Base-by-base conservation (phyloP, 2,797 vertebrate species). In the Limosa lapponica region DNA sequence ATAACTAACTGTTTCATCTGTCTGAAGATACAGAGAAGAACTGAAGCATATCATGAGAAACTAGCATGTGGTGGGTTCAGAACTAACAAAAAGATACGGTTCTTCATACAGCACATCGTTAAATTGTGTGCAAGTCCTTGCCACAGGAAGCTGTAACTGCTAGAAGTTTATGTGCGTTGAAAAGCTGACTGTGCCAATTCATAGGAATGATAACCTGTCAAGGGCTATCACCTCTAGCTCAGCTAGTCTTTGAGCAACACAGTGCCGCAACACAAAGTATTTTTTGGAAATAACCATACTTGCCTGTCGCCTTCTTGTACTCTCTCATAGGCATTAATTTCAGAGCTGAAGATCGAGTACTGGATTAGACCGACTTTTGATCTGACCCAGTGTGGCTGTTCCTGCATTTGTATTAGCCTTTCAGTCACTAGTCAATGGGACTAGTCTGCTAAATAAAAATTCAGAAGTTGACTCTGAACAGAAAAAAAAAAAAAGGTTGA, bases 401-500 rank as follows among this genome's bases (percentile, higher is more conserved):
- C 10, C 77, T 57, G 80, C 11, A 22, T 70, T 54, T 39, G 16
- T 73, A 52, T 52, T 58, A 92, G 43, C 39, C 34, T 85, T 89
- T 80, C 61, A 70, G 41, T 49, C 79, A 57, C 13, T 25, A 65
- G 54, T 52, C 75, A 72, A 4, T 51, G 16, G 34, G 30, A 78
- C 36, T 36, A 57, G 71, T 36, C 24, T 30, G 44, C 79, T 54
- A 83, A 87, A 93, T 61, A 83, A 94, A 92, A 88, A 85, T 34
- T 11, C 64, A 62, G n/a, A 83, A 73, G 41, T 36, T 75, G 24
- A 75, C n/a, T 73, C 70, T 69, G 41, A 92, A 80, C 10, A n/a
- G 25, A 19, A 32, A 52, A 28, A 79, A 61, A 67, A 55, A 11
- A 32, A 43, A 20, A 64, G 20, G 27, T n/a, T 74, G n/a, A 71